Base-by-base conservation (phyloP, 2,888 invertebrate species). In the Agrypnus murinus region DNA sequence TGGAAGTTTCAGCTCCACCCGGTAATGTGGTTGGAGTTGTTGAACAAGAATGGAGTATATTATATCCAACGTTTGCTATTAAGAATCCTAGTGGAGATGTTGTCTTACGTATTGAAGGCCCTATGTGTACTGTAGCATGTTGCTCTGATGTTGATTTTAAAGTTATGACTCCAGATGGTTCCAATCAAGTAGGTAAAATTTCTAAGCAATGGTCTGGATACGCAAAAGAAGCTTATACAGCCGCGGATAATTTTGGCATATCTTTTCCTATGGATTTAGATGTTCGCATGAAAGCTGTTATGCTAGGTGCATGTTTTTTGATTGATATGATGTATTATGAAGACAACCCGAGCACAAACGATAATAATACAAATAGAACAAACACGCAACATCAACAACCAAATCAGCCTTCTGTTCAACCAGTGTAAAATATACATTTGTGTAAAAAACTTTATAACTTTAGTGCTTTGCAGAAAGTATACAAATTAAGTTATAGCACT, bases 181-280 rank as follows among this genome's bases (percentile, higher is more conserved):
- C 89, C 59, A 89, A 87, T 0, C 88, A 91, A 83, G 91, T 95
- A 68, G 96, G 96, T 0, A 90, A 89, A 81, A 95, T 96, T 75
- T 91, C 92, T 1, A 95, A 95, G 82, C 92, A 94, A 81, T 95
- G 95, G 95, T 89, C 92, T 0, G 95, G 95, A 0, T 79, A 94
- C 48, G 88, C 89, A 1, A 89, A 92, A 65, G 95, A 95, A 86
- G 83, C 89, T 15, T 94, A 94, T 81, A 93, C 95, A 0, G 93
- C 94, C 84, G 88, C 93, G 0, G 94, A 95, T 83, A 90, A 91
- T 83, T 96, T 95, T 84, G 95, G 94, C 19, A 91, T 96, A 69
- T 89, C 89, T 8, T 64, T 96, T 83, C 96, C 96, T 0, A 86
- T 92, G 86, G 94, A 95, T 82, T 86, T 96, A 79, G 95, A 95